A percentile compares a stretch with the other conserved stretches of the same genome.
Evolutionary conservation across 1,140 invertebrate species (phyloP).

Genomic region (Apocrypta bakeri): DNA sequence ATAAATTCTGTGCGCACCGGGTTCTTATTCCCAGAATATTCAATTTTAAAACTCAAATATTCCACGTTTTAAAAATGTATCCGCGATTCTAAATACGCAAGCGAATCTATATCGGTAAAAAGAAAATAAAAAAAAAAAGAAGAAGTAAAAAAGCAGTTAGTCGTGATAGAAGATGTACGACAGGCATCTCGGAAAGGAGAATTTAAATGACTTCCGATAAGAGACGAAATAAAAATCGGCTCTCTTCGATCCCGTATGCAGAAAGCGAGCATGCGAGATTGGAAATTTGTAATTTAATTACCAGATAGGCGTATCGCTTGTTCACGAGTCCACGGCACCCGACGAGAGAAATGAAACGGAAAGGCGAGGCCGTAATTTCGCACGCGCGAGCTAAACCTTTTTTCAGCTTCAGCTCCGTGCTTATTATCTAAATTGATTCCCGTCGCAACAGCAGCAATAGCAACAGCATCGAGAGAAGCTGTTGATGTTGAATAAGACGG

Average conservation of each 20-base stretch:
- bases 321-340: conserved; percentile 30
- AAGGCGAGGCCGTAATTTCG: conserved; percentile 29
- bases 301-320: conserved; percentile 37
- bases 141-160: no score
- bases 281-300: conserved; percentile 48
- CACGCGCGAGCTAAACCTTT: conserved; percentile 36
- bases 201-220: conserved; percentile 34
- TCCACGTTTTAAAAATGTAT: no score
- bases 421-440: conserved; percentile 49
- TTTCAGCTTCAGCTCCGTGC: conserved; percentile 10
- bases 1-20: no score
- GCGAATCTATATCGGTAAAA: no score
- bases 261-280: not conserved
- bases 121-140: no score
- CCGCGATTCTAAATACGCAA: no score
- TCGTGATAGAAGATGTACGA: no score
- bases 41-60: no score
- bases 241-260: no score
- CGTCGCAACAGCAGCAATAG: conserved; percentile 9
- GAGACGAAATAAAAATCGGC: no score
- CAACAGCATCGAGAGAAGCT: conserved; percentile 1
- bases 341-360: conserved; percentile 5
- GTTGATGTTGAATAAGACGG: no score
- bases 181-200: not conserved
- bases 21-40: no score